Evolutionary conservation across 2,797 vertebrate genomes (phyloP).

Genomic region (Anomalospiza imberbis): DNA sequence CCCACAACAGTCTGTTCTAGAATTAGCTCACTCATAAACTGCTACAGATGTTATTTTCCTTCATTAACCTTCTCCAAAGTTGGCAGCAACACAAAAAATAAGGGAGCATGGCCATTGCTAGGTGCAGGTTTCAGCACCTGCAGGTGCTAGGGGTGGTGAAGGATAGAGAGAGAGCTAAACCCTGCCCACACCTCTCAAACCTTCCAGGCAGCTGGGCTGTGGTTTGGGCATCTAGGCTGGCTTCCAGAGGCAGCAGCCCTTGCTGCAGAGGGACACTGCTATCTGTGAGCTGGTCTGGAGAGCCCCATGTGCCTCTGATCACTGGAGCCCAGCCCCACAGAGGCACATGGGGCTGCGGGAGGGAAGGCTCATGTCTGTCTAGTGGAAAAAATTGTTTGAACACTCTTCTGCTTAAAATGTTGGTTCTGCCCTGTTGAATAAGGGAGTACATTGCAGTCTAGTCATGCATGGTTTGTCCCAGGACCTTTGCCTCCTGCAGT

Average conservation of each 20-base stretch:
- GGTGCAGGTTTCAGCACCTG: neutral
- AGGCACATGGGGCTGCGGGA: accelerated
- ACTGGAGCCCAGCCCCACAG: neutral
- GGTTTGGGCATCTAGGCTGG: neutral
- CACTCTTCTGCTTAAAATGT: neutral
- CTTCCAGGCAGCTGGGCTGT: neutral
- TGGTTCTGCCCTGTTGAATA: neutral
- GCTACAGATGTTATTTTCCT: neutral
- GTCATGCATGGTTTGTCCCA: neutral
- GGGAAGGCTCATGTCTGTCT: neutral
- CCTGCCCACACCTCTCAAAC: neutral
- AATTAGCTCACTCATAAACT: neutral
- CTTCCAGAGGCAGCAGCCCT: neutral
- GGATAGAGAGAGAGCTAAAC: neutral
- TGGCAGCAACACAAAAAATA: neutral
- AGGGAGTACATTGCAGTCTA: accelerated
- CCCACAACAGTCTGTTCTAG: neutral
- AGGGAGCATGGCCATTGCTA: accelerated
- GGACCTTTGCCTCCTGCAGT: neutral
- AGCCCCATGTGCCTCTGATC: neutral
- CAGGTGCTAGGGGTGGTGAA: neutral
- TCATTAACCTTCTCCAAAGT: neutral
- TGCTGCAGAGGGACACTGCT: neutral
- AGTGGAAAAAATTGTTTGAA: neutral
- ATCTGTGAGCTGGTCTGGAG: neutral